These are phyloP conservation scores for Eudasyphora cyanicolor DNA, from an alignment of 2,888 invertebrate species.

Conservation along the genomic window DNA sequence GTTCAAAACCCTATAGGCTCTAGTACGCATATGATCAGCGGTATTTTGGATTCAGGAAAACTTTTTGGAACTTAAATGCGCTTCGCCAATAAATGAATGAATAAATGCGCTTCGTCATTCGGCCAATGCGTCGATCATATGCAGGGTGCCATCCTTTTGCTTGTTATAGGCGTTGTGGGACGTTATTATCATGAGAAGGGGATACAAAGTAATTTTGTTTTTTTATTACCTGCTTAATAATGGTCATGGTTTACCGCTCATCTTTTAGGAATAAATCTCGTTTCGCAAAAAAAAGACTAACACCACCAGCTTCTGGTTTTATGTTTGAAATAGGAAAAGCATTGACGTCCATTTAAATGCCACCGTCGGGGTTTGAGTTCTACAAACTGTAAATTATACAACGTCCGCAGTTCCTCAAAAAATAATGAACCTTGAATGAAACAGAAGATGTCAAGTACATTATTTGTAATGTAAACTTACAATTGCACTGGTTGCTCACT, in stretches of 20 bases:
- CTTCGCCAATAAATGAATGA: conserved; percentile 94
- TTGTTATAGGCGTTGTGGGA: conserved; percentile 85
- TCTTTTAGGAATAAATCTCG: conserved; percentile 82
- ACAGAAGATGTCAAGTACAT: background rate
- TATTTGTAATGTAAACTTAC: conserved; percentile 72
- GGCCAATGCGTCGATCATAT: conserved; percentile 97
- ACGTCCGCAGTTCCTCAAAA: conserved; percentile 51
- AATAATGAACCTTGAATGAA: background rate
- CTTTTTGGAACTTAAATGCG: conserved; percentile 94
- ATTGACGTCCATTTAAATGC: conserved; percentile 82
- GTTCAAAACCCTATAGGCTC: conserved; percentile 97
- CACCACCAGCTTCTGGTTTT: conserved; percentile 88
- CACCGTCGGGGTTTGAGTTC: conserved; percentile 87
- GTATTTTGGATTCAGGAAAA: conserved; percentile 94
- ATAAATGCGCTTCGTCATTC: too few relatives aligned
- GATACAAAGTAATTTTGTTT: background rate
- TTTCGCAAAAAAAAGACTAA: conserved; percentile 85
- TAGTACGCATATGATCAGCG: conserved; percentile 90
- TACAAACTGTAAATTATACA: conserved; percentile 81
- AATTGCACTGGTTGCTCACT: conserved; percentile 68
- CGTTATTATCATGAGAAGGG: conserved; percentile 81
- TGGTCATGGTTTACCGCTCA: conserved; percentile 89
- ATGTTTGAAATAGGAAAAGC: conserved; percentile 81
- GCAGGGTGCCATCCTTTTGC: conserved; percentile 97
- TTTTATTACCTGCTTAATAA: conserved; percentile 88